phyloP scores from a whole-genome alignment of 2,888 invertebrate genomes.

The Parasteatoda lunata region DNA sequence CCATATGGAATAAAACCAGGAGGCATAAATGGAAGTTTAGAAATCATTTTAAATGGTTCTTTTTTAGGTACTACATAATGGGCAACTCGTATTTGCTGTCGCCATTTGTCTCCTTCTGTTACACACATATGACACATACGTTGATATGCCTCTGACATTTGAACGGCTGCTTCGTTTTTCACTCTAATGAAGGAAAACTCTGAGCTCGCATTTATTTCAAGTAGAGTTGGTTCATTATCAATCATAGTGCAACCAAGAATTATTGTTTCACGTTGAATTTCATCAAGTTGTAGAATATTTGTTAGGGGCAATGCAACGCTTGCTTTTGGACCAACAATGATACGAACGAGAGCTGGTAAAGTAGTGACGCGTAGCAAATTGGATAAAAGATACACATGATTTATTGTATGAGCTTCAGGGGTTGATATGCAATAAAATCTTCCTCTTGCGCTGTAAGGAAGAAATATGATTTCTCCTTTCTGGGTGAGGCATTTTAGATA shows the following conservation, averaged over 20 bases:
- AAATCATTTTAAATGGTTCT: background rate
- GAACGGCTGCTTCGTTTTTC: conserved; percentile 18
- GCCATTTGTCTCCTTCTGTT: conserved; percentile 58
- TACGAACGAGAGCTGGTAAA: conserved; percentile 41
- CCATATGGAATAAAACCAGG: background rate
- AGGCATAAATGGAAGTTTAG: background rate
- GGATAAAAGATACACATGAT: conserved; percentile 57
- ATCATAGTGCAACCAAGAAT: conserved; percentile 59
- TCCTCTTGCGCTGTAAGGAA: conserved; percentile 56
- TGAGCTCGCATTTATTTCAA: conserved; percentile 61
- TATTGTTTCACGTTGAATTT: conserved; percentile 44
- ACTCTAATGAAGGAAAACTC: conserved; percentile 43
- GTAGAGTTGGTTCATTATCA: conserved; percentile 41
- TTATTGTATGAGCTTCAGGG: conserved; percentile 43
- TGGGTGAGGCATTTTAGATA: conserved; percentile 59
- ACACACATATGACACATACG: conserved; percentile 56
- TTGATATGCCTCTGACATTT: conserved; percentile 13
- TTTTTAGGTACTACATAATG: conserved; percentile 53
- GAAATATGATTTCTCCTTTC: conserved; percentile 44
- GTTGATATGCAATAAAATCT: conserved; percentile 60
- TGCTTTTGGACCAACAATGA: conserved; percentile 48
- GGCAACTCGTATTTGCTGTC: conserved; percentile 60
- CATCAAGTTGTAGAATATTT: conserved; percentile 51
- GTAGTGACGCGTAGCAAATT: conserved; percentile 43
- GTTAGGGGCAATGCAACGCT: conserved; percentile 41